phyloP scores from a whole-genome alignment of 1,140 invertebrate genomes.

The Danaus plexippus region DNA sequence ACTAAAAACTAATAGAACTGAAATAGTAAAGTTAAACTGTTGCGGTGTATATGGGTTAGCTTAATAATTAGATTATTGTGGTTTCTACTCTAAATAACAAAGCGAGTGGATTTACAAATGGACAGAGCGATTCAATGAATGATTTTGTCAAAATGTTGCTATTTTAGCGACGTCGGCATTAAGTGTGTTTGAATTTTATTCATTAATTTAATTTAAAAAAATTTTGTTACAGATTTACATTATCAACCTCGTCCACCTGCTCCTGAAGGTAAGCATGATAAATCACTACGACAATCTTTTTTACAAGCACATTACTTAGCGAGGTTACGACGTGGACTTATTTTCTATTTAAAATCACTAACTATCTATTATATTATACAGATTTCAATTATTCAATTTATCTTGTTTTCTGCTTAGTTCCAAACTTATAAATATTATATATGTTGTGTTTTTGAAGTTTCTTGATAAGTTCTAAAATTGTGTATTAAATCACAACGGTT shows the following conservation, averaged over 20 bases:
- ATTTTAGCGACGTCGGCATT: slow-evolving; percentile 1
- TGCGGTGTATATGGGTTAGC: slow-evolving; percentile 32
- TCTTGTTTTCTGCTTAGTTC: too few relatives aligned
- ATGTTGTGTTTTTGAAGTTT: too few relatives aligned
- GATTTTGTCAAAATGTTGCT: slow-evolving; percentile 8
- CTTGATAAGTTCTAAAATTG: too few relatives aligned
- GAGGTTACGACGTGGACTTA: too few relatives aligned
- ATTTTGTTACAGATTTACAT: slow-evolving; percentile 66
- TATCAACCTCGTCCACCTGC: slow-evolving; percentile 63
- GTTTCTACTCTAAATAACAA: slow-evolving; percentile 34
- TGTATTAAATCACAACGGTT: too few relatives aligned
- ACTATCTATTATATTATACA: too few relatives aligned
- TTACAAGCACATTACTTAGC: too few relatives aligned
- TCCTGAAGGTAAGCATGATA: slow-evolving; percentile 49
- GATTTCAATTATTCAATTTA: too few relatives aligned
- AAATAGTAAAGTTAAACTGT: slow-evolving; percentile 32
- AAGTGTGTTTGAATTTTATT: not conserved
- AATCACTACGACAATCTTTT: slow-evolving; percentile 1
- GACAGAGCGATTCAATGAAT: slow-evolving; percentile 14
- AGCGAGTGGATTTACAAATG: slow-evolving; percentile 28
- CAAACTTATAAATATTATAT: too few relatives aligned
- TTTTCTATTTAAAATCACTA: too few relatives aligned
- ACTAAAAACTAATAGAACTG: slow-evolving; percentile 31
- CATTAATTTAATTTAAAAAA: slow-evolving; percentile 1
- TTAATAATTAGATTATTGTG: slow-evolving; percentile 41